Base-by-base conservation (phyloP, 1,140 invertebrate genomes). In the silkworm (Bombyx mori) region DNA sequence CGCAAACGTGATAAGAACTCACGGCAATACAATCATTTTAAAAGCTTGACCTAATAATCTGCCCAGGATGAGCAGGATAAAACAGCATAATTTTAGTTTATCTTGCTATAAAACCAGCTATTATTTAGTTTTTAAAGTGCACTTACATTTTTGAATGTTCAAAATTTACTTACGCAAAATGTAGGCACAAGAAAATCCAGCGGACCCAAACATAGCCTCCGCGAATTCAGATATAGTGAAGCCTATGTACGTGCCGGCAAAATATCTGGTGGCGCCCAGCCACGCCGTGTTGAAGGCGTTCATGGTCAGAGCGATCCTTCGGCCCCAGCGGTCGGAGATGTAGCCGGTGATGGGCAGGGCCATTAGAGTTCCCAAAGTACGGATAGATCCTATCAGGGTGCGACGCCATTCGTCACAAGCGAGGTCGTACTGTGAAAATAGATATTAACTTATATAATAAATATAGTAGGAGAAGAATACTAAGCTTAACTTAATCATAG, bases 281-380 rank as follows among this genome's bases (percentile, higher is more conserved):
- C 92, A 68, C 9, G 88, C 88, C 10, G 89, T 82, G 60, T 90
- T 69, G 53, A 90, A 82, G 54, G 90, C 88, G 12, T 87, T 90
- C 60, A 90, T 62, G 8, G 92, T 83, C 48, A 94, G 76, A 0
- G 91, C 88, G 8, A 87, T 79, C 63, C 89, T 89, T 18, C 93
- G 87, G 2, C 93, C 93, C 60, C 71, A 85, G 12, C 71, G 68
- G 77, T 94, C 92, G 1, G 92, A 92, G 6, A 93, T 69, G 63
- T 90, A 88, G 47, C 92, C 92, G 3, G 90, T 89, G 47, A 93
- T 85, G 5, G 91, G 90, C 61, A 94, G 78, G 5, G 91, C 92
- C 0, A 71, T 54, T 8, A 81, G 60, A 2, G 68, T 75, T 7
- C 80, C 80, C 3, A 75, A 55, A 3, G 68, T 79, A 12, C 67